phyloP scores from a whole-genome alignment of 1,140 invertebrate genomes.

The Orussus abietinus region DNA sequence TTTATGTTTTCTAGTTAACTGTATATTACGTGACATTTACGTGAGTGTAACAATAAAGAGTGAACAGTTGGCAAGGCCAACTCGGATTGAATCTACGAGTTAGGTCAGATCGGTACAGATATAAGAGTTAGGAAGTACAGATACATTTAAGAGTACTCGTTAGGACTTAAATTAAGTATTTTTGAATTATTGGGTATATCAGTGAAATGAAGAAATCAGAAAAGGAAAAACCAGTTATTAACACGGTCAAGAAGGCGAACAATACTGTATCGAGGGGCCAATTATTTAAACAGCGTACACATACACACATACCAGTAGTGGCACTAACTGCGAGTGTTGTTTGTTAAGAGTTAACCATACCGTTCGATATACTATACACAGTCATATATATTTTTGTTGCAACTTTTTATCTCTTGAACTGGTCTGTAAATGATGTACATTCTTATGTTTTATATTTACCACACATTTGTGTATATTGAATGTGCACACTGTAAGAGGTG shows the following conservation, averaged over 20 bases:
- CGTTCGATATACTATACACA: not conserved
- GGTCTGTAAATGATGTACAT: constrained; percentile 34
- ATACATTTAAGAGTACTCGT: too few species aligned
- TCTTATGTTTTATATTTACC: constrained; percentile 32
- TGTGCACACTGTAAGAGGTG: constrained; percentile 19
- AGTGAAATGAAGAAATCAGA: not conserved
- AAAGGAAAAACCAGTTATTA: not conserved
- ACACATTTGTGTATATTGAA: constrained; percentile 15
- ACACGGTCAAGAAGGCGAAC: constrained; percentile 12
- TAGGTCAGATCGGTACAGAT: too few species aligned
- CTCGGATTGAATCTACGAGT: too few species aligned
- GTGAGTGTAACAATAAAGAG: too few species aligned
- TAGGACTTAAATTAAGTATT: not conserved
- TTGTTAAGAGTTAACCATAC: not conserved
- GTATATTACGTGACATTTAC: too few species aligned
- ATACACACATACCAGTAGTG: not conserved
- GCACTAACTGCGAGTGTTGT: not conserved
- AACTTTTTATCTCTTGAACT: not conserved
- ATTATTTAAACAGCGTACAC: constrained; percentile 16
- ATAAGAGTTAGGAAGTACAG: too few species aligned
- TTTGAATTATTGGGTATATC: not conserved
- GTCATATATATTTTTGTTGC: not conserved
- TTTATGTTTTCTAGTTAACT: too few species aligned
- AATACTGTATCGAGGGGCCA: constrained; percentile 13
- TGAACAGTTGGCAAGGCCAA: too few species aligned